These are phyloP conservation scores for Grammomys surdaster DNA, from an alignment of 2,113 vertebrate genomes.

Conservation along the genomic window DNA sequence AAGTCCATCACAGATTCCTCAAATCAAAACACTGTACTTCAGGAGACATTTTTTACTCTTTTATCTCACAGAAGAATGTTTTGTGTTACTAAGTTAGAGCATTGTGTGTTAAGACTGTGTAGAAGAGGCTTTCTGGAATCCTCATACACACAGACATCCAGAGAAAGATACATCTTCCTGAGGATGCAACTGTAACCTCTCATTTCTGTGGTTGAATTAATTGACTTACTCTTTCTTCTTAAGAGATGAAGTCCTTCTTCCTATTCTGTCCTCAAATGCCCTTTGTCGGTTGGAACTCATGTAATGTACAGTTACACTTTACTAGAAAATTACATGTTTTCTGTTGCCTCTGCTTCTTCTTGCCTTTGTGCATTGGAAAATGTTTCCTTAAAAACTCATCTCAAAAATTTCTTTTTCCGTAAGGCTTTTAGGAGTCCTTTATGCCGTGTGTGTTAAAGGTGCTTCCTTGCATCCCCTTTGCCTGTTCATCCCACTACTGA, in stretches of 20 bases:
- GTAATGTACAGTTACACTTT: not conserved
- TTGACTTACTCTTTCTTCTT: not conserved
- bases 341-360: not conserved
- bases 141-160: not conserved
- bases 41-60: not conserved
- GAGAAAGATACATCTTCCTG: not conserved
- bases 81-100: constrained; percentile 7
- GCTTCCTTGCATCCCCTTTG: not conserved
- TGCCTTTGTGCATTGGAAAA: not conserved
- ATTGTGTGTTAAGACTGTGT: not conserved
- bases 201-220: not conserved
- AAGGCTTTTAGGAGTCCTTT: not conserved
- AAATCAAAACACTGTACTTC: not conserved
- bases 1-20: not conserved
- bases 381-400: not conserved
- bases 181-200: not conserved
- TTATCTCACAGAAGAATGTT: not conserved
- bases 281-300: not conserved
- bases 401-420: not conserved
- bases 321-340: not conserved
- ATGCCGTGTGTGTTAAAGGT: not conserved
- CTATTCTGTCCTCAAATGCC: not conserved
- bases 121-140: not conserved
- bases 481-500: not conserved
- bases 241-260: not conserved